These are phyloP conservation scores for Tetragnatha montana DNA, from an alignment of 2,888 invertebrate genomes.

Conservation along the genomic window DNA sequence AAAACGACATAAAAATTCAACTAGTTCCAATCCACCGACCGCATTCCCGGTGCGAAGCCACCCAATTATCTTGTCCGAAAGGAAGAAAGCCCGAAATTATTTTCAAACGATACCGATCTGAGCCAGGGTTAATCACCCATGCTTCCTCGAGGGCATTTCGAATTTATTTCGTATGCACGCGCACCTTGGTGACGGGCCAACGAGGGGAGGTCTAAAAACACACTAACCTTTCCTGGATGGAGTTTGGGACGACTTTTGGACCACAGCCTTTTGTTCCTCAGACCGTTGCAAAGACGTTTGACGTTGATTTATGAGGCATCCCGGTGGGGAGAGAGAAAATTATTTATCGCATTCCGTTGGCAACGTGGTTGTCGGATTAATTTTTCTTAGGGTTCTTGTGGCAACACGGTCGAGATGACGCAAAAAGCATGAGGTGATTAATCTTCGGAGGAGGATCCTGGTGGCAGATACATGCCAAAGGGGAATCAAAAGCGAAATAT, in stretches of 20 bases:
- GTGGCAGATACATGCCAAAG: neutral
- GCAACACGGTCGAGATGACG: neutral
- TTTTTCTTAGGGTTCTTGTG: neutral
- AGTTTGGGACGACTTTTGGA: constrained; percentile 50
- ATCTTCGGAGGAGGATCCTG: neutral
- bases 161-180: neutral
- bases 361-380: neutral
- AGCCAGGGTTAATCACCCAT: constrained; percentile 12
- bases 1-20: no score
- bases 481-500: neutral
- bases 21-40: no score
- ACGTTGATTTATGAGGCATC: neutral
- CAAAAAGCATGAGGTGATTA: neutral
- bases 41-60: no score
- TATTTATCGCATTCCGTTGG: neutral
- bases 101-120: no score
- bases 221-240: constrained; percentile 56
- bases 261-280: constrained; percentile 25
- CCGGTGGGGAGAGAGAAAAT: neutral
- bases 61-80: no score
- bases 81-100: no score
- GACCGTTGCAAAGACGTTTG: neutral
- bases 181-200: constrained; percentile 51
- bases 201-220: constrained; percentile 61
- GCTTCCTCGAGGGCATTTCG: constrained; percentile 11